These are phyloP conservation scores for Cerastis leucographa DNA, from an alignment of 2,888 invertebrate genomes.

Conservation along the genomic window DNA sequence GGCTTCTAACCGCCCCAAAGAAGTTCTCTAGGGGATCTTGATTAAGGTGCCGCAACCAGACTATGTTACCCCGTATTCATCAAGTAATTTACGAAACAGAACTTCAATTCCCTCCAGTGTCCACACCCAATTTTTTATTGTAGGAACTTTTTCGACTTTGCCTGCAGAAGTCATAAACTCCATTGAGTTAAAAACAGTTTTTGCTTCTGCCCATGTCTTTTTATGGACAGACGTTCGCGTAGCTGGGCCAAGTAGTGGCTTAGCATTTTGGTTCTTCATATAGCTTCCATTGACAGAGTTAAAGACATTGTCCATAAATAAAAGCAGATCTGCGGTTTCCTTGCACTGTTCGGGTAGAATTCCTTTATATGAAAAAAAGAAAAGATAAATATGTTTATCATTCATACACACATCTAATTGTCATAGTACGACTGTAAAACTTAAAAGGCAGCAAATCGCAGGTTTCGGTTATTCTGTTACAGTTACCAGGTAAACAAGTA, in stretches of 20 bases:
- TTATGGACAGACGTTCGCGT: slow-evolving; percentile 1
- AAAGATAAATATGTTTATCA: not conserved
- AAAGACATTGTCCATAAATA: slow-evolving; percentile 3
- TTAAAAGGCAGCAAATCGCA: not conserved
- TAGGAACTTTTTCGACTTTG: not conserved
- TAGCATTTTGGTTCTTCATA: not conserved
- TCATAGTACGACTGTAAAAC: not conserved
- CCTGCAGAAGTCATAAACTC: not conserved
- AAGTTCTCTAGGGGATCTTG: not conserved
- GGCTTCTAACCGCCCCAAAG: not conserved
- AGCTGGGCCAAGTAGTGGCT: slow-evolving; percentile 1
- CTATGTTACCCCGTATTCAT: not conserved
- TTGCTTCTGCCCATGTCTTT: slow-evolving; percentile 4
- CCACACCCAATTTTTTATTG: slow-evolving; percentile 2
- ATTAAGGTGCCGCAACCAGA: slow-evolving; percentile 1
- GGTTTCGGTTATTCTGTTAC: too few relatives aligned
- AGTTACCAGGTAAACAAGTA: too few relatives aligned
- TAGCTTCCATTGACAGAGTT: not conserved
- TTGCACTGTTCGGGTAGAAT: not conserved
- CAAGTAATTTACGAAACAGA: not conserved
- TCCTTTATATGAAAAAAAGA: not conserved
- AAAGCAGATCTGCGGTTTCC: not conserved
- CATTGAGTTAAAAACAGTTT: not conserved
- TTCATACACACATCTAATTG: not conserved
- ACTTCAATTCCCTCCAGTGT: slow-evolving; percentile 11